Evolutionary conservation across 2,113 vertebrate genomes (phyloP).

Genomic region (Hypocryptadius cinnamomeus): DNA sequence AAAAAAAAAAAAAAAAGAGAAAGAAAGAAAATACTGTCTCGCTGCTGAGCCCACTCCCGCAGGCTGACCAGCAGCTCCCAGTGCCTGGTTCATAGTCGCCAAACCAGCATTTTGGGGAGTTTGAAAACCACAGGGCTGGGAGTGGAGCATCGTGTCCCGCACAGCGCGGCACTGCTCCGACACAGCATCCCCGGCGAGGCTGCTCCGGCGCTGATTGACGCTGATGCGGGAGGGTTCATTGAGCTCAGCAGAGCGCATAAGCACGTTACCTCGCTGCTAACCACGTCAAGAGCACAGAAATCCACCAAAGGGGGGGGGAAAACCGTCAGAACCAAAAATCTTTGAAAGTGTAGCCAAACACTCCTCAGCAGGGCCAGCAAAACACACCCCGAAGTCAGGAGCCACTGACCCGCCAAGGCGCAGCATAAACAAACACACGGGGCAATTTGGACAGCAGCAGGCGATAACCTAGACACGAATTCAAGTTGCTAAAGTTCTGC

Average conservation of each 20-base stretch:
- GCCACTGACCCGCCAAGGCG: neutral
- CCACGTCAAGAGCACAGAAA: fast-evolving
- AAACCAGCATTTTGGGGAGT: neutral
- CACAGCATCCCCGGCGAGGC: neutral
- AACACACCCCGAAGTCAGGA: neutral
- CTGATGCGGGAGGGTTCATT: neutral
- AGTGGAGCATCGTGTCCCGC: neutral
- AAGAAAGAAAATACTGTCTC: neutral
- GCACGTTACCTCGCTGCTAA: neutral
- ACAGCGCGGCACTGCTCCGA: neutral
- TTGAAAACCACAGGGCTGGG: neutral
- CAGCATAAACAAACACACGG: neutral
- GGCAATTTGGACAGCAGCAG: neutral
- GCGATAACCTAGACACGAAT: neutral
- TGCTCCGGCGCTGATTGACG: neutral
- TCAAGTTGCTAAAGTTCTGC: neutral
- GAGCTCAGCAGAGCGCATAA: neutral
- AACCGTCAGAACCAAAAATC: neutral
- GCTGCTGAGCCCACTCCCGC: neutral
- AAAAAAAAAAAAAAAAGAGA: neutral
- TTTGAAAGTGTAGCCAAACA: neutral
- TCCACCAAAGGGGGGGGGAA: fast-evolving
- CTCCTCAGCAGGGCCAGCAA: neutral
- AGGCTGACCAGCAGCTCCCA: neutral
- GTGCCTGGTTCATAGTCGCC: neutral